Evolutionary conservation across 2,113 vertebrate species (phyloP).

Genomic region (Alligator sinensis): DNA sequence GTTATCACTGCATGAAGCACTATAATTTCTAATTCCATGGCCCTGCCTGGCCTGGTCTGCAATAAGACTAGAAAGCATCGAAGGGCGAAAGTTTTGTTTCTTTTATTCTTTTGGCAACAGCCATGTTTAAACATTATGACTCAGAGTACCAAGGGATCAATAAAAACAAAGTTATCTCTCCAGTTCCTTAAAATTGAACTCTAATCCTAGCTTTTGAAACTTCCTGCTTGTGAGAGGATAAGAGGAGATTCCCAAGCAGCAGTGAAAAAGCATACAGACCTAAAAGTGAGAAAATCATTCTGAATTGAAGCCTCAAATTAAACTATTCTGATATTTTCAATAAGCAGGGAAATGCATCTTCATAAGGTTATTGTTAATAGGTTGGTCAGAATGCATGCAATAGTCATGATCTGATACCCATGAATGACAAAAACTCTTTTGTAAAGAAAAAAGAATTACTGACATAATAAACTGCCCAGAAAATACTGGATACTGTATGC

Average conservation of each 20-base stretch:
- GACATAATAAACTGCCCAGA: background rate
- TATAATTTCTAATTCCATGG: slow-evolving; percentile 12
- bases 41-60: background rate
- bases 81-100: background rate
- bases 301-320: background rate
- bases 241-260: slow-evolving; percentile 35
- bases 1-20: background rate
- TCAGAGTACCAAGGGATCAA: slow-evolving; percentile 63
- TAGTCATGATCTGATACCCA: background rate
- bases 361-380: background rate
- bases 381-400: background rate
- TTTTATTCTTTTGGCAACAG: slow-evolving; percentile 39
- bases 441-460: background rate
- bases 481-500: background rate
- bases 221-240: slow-evolving; percentile 43
- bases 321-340: slow-evolving; percentile 10
- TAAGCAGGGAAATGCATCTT: background rate
- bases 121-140: slow-evolving; percentile 19
- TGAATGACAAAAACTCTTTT: background rate
- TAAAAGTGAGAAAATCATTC: background rate
- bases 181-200: slow-evolving; percentile 48
- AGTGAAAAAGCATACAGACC: background rate
- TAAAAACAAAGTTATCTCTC: slow-evolving; percentile 65
- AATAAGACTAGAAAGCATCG: slow-evolving; percentile 46
- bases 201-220: slow-evolving; percentile 30